These are phyloP conservation scores for Kryptolebias marmoratus DNA, from an alignment of 2,113 vertebrate genomes.

Conservation along the genomic window DNA sequence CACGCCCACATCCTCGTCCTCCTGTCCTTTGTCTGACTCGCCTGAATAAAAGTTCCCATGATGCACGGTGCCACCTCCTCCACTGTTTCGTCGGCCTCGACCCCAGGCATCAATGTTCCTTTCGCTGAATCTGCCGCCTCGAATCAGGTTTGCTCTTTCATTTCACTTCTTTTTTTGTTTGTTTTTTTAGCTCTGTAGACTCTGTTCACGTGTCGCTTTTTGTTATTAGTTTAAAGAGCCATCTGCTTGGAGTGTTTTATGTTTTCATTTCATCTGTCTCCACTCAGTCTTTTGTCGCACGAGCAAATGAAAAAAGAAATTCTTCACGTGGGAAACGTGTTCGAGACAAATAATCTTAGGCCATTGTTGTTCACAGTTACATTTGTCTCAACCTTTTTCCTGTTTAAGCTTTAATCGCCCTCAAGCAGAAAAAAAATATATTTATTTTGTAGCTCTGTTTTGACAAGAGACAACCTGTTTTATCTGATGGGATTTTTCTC, in stretches of 20 bases:
- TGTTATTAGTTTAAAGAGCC: slow-evolving; percentile 57
- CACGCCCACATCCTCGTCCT: slow-evolving; percentile 86
- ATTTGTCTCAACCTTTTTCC: slow-evolving; percentile 14
- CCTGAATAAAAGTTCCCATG: slow-evolving; percentile 97
- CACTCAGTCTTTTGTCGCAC: slow-evolving; percentile 26
- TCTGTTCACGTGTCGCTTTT: slow-evolving; percentile 42
- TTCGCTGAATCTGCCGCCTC: slow-evolving; percentile 93
- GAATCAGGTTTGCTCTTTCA: slow-evolving; percentile 98
- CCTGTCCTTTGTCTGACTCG: slow-evolving; percentile 87
- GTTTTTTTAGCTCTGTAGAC: slow-evolving; percentile 58
- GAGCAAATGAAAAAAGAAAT: slow-evolving; percentile 51
- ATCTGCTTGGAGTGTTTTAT: slow-evolving; percentile 28
- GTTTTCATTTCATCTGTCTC: slow-evolving; percentile 56
- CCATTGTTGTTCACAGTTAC: slow-evolving; percentile 15
- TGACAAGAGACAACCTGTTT: background rate
- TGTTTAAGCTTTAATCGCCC: slow-evolving; percentile 1
- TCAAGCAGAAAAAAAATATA: background rate
- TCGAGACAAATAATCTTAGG: slow-evolving; percentile 20
- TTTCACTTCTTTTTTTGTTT: slow-evolving; percentile 82
- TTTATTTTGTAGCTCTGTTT: background rate
- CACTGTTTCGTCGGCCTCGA: slow-evolving; percentile 96
- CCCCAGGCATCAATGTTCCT: slow-evolving; percentile 95
- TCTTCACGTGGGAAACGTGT: slow-evolving; percentile 24
- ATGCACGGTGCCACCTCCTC: slow-evolving; percentile 98
- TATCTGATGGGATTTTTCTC: background rate